Conservation (phyloP, 2,797 vertebrate genomes). For the Rhodeus uyekii region DNA sequence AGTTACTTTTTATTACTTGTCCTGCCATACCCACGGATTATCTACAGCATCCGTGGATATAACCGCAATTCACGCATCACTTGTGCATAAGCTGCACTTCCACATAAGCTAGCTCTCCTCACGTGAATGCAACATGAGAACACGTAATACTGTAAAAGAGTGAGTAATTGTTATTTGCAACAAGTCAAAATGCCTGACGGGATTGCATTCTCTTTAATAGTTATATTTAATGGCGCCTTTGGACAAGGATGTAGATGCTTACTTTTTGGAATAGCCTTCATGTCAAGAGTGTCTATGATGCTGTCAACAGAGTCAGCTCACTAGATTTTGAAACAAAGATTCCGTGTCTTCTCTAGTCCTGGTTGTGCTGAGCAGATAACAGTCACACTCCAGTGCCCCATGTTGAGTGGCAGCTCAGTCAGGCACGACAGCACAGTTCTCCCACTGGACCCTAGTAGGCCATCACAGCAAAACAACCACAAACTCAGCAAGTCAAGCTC, state of each 20-base stretch:
- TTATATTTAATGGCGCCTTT: not conserved
- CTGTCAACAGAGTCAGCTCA: not conserved
- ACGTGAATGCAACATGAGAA: not conserved
- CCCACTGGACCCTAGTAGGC: not conserved
- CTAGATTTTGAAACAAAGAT: not conserved
- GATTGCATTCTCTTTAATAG: not conserved
- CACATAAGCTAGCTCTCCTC: not conserved
- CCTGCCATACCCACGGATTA: too few species aligned
- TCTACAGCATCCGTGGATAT: too few species aligned
- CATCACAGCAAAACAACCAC: conserved; percentile 8
- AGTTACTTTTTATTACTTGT: too few species aligned
- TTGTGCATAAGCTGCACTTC: not conserved
- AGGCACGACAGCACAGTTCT: not conserved
- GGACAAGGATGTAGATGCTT: not conserved
- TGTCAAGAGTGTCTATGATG: not conserved
- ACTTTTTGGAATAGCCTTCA: not conserved
- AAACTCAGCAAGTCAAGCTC: conserved; percentile 5
- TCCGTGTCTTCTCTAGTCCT: conserved; percentile 17
- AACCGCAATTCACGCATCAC: too few species aligned
- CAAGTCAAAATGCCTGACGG: not conserved
- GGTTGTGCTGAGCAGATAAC: conserved; percentile 10
- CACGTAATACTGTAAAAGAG: not conserved
- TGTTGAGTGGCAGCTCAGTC: conserved; percentile 40
- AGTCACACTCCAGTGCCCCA: conserved; percentile 22
- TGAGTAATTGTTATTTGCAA: not conserved